Evolutionary conservation across 2,888 invertebrate genomes (phyloP).

Genomic region (Antheraea yamamai): DNA sequence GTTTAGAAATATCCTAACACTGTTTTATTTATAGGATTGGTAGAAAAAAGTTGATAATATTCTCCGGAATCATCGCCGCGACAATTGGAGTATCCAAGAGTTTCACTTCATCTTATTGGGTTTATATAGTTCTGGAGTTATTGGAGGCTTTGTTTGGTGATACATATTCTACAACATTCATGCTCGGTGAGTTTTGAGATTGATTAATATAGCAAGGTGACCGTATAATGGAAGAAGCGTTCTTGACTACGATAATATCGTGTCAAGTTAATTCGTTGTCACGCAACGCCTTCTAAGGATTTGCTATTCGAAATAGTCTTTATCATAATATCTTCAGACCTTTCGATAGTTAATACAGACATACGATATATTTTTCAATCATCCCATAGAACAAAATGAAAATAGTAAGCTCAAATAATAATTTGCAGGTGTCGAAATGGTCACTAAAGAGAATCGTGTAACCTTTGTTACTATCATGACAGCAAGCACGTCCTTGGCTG

Average conservation of each 20-base stretch:
- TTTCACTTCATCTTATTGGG: constrained; percentile 78
- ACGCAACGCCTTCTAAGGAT: no score
- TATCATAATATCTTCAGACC: background rate
- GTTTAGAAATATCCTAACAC: background rate
- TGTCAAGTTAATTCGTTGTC: no score
- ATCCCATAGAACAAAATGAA: background rate
- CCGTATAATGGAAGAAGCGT: no score
- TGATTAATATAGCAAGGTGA: background rate
- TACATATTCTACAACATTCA: constrained; percentile 41
- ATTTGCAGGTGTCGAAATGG: constrained; percentile 46
- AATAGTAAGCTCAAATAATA: background rate
- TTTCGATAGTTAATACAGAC: background rate
- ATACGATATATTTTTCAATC: background rate
- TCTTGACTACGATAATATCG: no score
- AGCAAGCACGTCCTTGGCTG: constrained; percentile 77
- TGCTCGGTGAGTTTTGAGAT: constrained; percentile 33
- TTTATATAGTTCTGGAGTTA: constrained; percentile 78
- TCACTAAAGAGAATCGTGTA: constrained; percentile 42
- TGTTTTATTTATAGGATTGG: constrained; percentile 62
- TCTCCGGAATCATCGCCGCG: constrained; percentile 73
- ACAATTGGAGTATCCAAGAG: constrained; percentile 79
- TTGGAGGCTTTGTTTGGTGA: constrained; percentile 70
- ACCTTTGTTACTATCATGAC: constrained; percentile 67
- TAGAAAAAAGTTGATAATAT: constrained; percentile 76
- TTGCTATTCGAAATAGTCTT: no score